Percentiles rank a stretch among this genome's conserved stretches.
These are phyloP conservation scores for Tortrix viridana DNA, from an alignment of 2,888 invertebrate genomes.

Conservation along the genomic window DNA sequence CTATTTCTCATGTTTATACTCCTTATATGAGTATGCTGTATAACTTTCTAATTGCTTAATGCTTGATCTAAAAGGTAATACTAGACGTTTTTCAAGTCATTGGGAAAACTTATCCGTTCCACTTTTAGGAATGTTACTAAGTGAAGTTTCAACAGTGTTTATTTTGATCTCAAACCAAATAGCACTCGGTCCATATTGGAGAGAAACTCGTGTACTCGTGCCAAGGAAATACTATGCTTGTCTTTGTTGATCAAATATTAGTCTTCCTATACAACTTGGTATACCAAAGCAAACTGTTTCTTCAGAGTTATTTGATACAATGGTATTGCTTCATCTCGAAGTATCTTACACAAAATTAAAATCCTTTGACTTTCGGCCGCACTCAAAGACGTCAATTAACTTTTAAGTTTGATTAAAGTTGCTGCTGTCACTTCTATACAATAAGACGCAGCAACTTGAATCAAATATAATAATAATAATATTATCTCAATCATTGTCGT, in stretches of 20 bases:
- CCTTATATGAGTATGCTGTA: constrained; percentile 32
- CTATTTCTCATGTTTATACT: constrained; percentile 37
- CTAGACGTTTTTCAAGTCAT: constrained; percentile 20
- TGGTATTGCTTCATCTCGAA: no score
- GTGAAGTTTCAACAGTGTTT: neutral
- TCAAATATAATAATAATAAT: no score
- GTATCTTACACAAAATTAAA: no score
- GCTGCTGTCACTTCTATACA: no score
- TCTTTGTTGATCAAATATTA: constrained; percentile 27
- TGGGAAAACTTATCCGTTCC: constrained; percentile 7
- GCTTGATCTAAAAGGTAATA: constrained; percentile 13
- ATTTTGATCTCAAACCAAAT: neutral
- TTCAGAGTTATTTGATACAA: no score
- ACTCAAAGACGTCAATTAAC: no score
- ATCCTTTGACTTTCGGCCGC: no score
- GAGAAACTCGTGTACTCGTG: constrained; percentile 15
- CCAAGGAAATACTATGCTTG: neutral
- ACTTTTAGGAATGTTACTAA: constrained; percentile 8
- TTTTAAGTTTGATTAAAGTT: no score
- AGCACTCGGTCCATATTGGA: neutral
- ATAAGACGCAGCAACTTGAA: no score
- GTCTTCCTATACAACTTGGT: constrained; percentile 20
- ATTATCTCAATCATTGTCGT: no score
- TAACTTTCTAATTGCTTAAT: constrained; percentile 41
- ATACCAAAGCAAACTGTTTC: neutral